Evolutionary conservation across 2,113 vertebrate species (phyloP).

Genomic region (Chamaetylas fuelleborni): DNA sequence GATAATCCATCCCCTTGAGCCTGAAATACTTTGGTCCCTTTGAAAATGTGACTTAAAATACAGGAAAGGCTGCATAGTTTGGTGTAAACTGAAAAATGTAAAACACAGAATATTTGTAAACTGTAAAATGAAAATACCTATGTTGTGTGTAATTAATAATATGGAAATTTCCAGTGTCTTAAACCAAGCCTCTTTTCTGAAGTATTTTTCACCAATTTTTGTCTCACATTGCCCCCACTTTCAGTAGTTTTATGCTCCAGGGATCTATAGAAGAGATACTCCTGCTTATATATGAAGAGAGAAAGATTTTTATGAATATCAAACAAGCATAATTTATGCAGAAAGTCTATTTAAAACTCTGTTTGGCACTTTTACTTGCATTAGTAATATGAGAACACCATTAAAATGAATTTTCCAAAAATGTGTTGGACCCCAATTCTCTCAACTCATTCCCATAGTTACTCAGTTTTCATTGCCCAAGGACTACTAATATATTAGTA

Average conservation of each 20-base stretch:
- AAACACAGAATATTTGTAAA: background rate
- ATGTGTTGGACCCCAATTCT: conserved; percentile 6
- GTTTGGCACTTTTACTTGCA: conserved; percentile 39
- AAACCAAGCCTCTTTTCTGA: background rate
- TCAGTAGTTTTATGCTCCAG: background rate
- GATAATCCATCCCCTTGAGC: background rate
- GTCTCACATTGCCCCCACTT: background rate
- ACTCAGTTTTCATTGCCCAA: conserved; percentile 35
- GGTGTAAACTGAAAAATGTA: background rate
- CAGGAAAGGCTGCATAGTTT: background rate
- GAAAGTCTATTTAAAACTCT: conserved; percentile 37
- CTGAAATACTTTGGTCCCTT: background rate
- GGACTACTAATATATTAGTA: conserved; percentile 17
- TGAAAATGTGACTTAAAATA: background rate
- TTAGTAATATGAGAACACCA: conserved; percentile 23
- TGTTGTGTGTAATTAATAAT: background rate
- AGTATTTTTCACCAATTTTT: background rate
- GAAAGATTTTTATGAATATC: conserved; percentile 33
- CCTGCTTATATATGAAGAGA: background rate
- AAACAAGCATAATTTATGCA: conserved; percentile 44
- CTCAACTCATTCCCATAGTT: conserved; percentile 29
- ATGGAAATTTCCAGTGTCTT: background rate
- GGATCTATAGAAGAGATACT: background rate
- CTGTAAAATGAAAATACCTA: background rate
- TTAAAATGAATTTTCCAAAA: conserved; percentile 47